Evolutionary conservation across 2,113 vertebrate species (phyloP), one percentile per base, ranked within the genome.

Genomic region (Rhinolophus ferrumequinum): DNA sequence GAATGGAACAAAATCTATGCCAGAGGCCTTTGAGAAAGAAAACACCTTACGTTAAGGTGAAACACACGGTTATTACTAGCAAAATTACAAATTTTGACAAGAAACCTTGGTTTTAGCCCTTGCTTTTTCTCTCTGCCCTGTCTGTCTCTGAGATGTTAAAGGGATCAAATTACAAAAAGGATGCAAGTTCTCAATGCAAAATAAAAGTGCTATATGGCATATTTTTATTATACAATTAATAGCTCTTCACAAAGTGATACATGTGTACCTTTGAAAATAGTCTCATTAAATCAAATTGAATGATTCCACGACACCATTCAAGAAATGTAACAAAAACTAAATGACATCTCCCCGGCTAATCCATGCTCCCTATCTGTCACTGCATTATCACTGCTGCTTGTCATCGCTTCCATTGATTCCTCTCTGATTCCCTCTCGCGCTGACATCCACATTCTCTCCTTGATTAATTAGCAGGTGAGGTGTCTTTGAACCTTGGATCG

Each of bases 51-150:
- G 11, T 26, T 76, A 67, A 38, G 30, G 41, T 62, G 33, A 75
- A 80, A 75, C 24, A 69, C 21, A 85, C 35, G 81, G 41, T 56
- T 79, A 64, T 38, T 69, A 6, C 47, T 75, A 33, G 24, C 15
- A 91, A 95, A 83, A 93, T 82, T 69, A 77, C 5, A 88, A 76
- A 10, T 58, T 76, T 88, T 88, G 76, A 66, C 47, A 76, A 21
- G 22, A 70, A 96, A 86, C 16, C 33, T 58, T 50, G 54, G 16
- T 82, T 83, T 52, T 66, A 44, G 6, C 38, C 56, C 26, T 75
- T 73, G 14, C 38, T 18, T 50, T 47, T 75, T 67, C 73, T 54
- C 14, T 47, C 56, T 33, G 22, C 0, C 44, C 69, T 52, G 7
- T 41, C 69, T 52, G 7, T 50, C 33, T 90, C 81, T 88, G 33